Evolutionary conservation across 2,888 invertebrate species (phyloP).

Genomic region (Ormia ochracea): DNA sequence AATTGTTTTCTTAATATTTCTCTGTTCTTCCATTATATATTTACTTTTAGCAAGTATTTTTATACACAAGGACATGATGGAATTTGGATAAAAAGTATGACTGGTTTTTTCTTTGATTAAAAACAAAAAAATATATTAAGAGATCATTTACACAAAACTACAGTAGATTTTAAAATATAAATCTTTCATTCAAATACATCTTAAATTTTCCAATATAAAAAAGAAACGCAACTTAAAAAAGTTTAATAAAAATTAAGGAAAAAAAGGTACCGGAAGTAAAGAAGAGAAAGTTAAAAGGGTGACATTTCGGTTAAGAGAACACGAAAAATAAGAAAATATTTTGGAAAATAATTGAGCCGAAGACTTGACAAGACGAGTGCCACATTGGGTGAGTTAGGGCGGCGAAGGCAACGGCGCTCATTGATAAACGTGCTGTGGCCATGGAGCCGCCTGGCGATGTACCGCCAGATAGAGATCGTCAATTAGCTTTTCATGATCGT

Average conservation of each 20-base stretch:
- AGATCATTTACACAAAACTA: constrained; percentile 10
- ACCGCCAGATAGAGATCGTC: constrained; percentile 74
- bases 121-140: constrained; percentile 13
- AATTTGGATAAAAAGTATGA: constrained; percentile 72
- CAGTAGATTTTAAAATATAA: constrained; percentile 43
- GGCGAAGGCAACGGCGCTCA: constrained; percentile 64
- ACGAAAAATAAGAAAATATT: background rate
- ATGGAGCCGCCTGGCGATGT: constrained; percentile 76
- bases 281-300: background rate
- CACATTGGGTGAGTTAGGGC: constrained; percentile 69
- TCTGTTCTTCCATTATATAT: too few species aligned
- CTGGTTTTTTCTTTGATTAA: constrained; percentile 12
- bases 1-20: constrained; percentile 11
- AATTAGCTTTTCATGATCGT: constrained; percentile 66
- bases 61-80: constrained; percentile 75
- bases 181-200: constrained; percentile 3
- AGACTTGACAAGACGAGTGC: constrained; percentile 62
- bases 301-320: background rate
- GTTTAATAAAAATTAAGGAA: background rate
- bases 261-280: background rate
- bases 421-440: constrained; percentile 69
- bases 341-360: background rate
- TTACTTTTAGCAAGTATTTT: constrained; percentile 71
- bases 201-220: background rate
- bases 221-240: background rate